Evolutionary conservation across 2,888 invertebrate species (phyloP), one percentile per base, ranked within the genome.

Genomic region (Trachelus troglodyta): DNA sequence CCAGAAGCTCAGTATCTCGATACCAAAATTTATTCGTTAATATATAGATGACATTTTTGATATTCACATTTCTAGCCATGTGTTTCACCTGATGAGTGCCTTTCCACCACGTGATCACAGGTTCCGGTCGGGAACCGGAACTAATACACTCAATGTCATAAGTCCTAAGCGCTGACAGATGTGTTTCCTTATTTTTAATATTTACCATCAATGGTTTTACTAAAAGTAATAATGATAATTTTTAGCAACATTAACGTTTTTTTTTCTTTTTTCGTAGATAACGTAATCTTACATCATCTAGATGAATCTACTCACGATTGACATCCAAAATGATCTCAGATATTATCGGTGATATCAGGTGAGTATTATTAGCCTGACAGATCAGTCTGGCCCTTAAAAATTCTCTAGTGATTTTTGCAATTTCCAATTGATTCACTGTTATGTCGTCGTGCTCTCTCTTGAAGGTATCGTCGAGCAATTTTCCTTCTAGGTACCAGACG

Each of bases 31-130:
- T 9, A 56, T 1, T 23, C 1, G 23, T 56, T 56, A 56, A 1
- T 23, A 23, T 56, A 56, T 15, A 23, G 56, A 56, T 56, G 56
- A 23, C 3, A 6, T 56, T 56, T 56, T 56, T 73, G 76, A 77
- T 82, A 94, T 96, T 96, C 92, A 97, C 97, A 92, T 96, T 96
- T 93, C 96, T 96, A 77, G 96, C 96, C 92, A 96, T 94, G 90
- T 95, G 94, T 92, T 96, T 96, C 82, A 97, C 94, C 91, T 96
- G 96, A 86, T 96, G 94, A 87, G 94, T 95, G 83, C 96, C 96
- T 91, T 97, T 97, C 96, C 96, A 97, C 98, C 98, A 98, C 69
- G 96, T 96, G 89, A 97, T 96, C 79, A 95, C 94, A 4, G 97
- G 97, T 84, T 96, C 95, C 12, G 97, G 97, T 82, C 96, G 93